Base-by-base conservation (phyloP, 1,140 invertebrate species). In the Elymnias hypermnestra region DNA sequence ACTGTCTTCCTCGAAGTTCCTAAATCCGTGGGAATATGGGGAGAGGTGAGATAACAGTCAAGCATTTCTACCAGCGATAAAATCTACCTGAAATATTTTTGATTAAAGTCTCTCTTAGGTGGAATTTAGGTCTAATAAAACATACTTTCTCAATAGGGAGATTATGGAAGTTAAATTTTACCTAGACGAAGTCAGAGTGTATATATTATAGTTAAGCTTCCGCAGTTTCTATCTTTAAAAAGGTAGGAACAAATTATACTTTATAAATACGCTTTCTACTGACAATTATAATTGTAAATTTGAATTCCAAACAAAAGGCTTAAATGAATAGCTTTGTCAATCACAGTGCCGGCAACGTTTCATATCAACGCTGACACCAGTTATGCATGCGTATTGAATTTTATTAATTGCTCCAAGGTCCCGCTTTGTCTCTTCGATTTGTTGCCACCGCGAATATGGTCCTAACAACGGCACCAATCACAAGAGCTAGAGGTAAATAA, bases 381-480 rank as follows among this genome's bases (percentile, higher is more conserved):
- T 50, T 66, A 62, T 63, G 61, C 60, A 70, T 70, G 57, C 55
- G 58, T 49, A 52, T 63, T 67, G 72, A 67, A 75, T 75, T 53
- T 72, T 60, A 75, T 78, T 78, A 78, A 79, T 69, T 63, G 52
- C 25, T 14, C 41, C 71, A 78, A 75, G 72, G 74, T 46, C 57
- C 28, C 17, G 33, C 64, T 66, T 70, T 75, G 67, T 74, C 56
- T 68, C 33, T 50, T 52, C 57, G 58, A 64, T 69, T 67, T 66
- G 65, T 66, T 63, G 53, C 59, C 58, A 63, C 54, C 50, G 57
- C 50, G 39, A 35, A 59, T 65, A 63, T 63, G 50, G 45, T 35
- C 22, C 42, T 15, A 18, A 36, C 14, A 8, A n/a, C 49, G 45
- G 40, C 29, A 9, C 14, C 52, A 58, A 22, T 33, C 12, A 41